phyloP scores from a whole-genome alignment of 2,113 vertebrate genomes.

The Empidonax alnorum region DNA sequence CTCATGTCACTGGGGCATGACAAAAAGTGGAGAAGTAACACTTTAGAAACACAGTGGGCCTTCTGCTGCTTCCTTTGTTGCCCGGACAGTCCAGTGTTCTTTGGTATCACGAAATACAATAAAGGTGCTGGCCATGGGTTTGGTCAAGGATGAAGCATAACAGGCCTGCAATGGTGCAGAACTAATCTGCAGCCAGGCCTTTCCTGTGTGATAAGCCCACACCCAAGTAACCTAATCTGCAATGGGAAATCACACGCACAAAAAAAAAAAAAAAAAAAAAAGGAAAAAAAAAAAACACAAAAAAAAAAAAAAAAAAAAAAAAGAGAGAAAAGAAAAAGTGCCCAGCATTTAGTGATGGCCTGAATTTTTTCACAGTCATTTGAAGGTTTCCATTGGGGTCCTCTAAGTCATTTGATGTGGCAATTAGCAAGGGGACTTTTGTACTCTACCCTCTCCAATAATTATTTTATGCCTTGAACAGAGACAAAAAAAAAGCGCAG shows the following conservation, averaged over 20 bases:
- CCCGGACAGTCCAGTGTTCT: conserved; percentile 72
- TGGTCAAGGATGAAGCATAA: conserved; percentile 82
- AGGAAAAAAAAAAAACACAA: conserved; percentile 22
- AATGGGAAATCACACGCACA: conserved; percentile 71
- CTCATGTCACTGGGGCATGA: conserved; percentile 83
- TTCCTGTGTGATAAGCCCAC: conserved; percentile 78
- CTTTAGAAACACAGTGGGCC: conserved; percentile 72
- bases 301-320: neutral
- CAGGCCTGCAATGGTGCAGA: conserved; percentile 82
- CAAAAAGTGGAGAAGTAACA: conserved; percentile 71
- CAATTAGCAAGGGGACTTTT: conserved; percentile 88
- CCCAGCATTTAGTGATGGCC: conserved; percentile 68
- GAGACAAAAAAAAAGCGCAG: conserved; percentile 74
- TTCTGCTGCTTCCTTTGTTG: conserved; percentile 61
- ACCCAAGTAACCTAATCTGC: conserved; percentile 77
- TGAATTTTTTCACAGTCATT: conserved; percentile 78
- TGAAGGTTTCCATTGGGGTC: conserved; percentile 78
- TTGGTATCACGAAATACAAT: conserved; percentile 79
- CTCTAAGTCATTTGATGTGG: conserved; percentile 88
- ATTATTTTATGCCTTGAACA: conserved; percentile 82
- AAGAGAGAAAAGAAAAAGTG: conserved; percentile 53
- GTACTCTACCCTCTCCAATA: conserved; percentile 83
- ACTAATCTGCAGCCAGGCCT: conserved; percentile 84
- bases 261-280: conserved; percentile 42
- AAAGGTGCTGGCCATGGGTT: conserved; percentile 75